A percentile compares a stretch with the other conserved stretches of the same genome.
phyloP scores from a whole-genome alignment of 2,888 invertebrate genomes.

The Bimastos eiseni region DNA sequence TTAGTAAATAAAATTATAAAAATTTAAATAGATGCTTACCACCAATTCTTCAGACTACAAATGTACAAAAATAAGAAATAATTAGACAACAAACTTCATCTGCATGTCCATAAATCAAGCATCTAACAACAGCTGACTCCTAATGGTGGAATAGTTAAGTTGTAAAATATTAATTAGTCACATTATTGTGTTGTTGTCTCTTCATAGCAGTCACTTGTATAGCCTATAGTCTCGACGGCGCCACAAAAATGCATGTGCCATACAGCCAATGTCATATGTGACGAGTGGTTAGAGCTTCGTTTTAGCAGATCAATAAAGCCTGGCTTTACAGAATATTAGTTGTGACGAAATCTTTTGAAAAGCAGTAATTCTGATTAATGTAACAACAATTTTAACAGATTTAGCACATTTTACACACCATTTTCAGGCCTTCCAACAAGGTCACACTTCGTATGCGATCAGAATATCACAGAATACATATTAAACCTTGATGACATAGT shows the following conservation, averaged over 20 bases:
- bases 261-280: not conserved
- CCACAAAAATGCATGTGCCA: not conserved
- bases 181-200: not conserved
- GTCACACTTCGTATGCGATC: not conserved
- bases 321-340: not conserved
- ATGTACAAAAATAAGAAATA: conserved; percentile 16
- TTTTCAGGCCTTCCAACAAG: not conserved
- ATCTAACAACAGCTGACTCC: not conserved
- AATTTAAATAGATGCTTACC: conserved; percentile 32
- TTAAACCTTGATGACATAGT: not conserved
- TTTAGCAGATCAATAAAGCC: not conserved
- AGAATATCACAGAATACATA: not conserved
- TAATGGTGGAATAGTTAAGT: not conserved
- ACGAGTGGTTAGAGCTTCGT: not conserved
- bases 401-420: not conserved
- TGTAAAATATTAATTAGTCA: not conserved
- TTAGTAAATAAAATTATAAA: not conserved
- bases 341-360: not conserved
- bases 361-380: not conserved
- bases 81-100: not conserved
- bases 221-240: not conserved
- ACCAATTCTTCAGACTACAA: conserved; percentile 38
- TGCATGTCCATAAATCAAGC: not conserved
- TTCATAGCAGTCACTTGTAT: not conserved
- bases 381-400: not conserved